Evolutionary conservation across 2,113 vertebrate species (phyloP).

Genomic region (Thryonomys swinderianus): DNA sequence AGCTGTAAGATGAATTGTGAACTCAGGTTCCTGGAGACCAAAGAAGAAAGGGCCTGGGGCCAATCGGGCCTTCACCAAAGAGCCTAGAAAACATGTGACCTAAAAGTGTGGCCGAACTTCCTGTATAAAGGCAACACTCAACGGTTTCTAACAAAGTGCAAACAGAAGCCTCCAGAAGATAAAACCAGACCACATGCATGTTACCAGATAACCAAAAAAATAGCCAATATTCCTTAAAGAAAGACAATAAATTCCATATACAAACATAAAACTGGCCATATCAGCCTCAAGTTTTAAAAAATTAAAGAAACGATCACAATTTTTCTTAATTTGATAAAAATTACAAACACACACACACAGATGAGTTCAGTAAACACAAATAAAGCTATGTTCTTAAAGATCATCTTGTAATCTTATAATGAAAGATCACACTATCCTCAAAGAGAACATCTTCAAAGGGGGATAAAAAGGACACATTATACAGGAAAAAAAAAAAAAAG

Average conservation of each 20-base stretch:
- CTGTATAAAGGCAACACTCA: background rate
- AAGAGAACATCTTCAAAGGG: slow-evolving; percentile 15
- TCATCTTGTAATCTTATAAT: background rate
- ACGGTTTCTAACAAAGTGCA: background rate
- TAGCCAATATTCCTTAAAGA: background rate
- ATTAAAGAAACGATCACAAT: background rate
- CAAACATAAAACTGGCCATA: background rate
- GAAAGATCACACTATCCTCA: background rate
- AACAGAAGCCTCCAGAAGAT: background rate
- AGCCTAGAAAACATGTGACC: background rate
- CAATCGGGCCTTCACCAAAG: background rate
- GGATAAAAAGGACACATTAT: background rate
- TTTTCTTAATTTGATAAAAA: slow-evolving; percentile 20
- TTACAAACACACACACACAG: background rate
- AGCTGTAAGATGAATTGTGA: background rate
- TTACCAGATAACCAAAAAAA: background rate
- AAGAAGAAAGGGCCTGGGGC: background rate
- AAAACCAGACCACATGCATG: background rate
- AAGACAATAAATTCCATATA: background rate
- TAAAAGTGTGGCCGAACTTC: background rate
- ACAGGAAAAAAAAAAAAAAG: background rate
- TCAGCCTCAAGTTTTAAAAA: background rate
- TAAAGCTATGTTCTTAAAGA: background rate
- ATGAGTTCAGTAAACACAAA: background rate
- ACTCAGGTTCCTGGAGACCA: background rate